Evolutionary conservation across 2,797 vertebrate genomes (phyloP).

Genomic region (Gadopsis marmoratus): DNA sequence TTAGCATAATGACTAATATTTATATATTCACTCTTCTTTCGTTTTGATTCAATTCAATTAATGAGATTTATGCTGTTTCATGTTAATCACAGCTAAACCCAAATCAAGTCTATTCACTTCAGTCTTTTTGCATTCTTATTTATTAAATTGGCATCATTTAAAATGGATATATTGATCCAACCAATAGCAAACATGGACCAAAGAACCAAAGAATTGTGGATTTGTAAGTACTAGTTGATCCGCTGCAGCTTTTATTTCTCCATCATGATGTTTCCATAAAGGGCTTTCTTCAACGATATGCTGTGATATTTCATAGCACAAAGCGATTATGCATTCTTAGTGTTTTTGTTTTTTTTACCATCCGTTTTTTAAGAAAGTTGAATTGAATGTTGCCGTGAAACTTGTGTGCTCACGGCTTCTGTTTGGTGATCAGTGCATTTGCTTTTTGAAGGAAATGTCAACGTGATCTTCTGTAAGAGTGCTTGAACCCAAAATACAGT

Average conservation of each 20-base stretch:
- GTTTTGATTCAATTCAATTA: not conserved
- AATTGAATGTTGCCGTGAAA: constrained; percentile 49
- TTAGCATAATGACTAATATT: constrained; percentile 8
- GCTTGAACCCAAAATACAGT: constrained; percentile 52
- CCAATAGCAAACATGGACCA: not conserved
- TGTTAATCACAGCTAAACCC: not conserved
- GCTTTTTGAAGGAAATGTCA: constrained; percentile 57
- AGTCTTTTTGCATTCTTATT: not conserved
- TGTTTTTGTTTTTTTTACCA: not conserved
- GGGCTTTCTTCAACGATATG: constrained; percentile 37
- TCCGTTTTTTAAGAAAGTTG: constrained; percentile 19
- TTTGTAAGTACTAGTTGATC: constrained; percentile 12
- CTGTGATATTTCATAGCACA: constrained; percentile 24
- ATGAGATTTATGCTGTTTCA: not conserved
- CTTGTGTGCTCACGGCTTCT: constrained; percentile 6
- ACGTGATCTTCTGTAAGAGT: constrained; percentile 48
- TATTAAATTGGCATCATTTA: not conserved
- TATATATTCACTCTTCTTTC: no score
- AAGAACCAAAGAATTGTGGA: constrained; percentile 21
- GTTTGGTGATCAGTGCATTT: constrained; percentile 25
- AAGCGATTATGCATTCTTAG: constrained; percentile 30
- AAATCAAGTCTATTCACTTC: not conserved
- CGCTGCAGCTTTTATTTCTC: constrained; percentile 17
- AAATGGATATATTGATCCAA: not conserved
- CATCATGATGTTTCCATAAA: constrained; percentile 31